Evolutionary conservation across 2,888 invertebrate genomes (phyloP).

Genomic region (Lomographa bimaculata): DNA sequence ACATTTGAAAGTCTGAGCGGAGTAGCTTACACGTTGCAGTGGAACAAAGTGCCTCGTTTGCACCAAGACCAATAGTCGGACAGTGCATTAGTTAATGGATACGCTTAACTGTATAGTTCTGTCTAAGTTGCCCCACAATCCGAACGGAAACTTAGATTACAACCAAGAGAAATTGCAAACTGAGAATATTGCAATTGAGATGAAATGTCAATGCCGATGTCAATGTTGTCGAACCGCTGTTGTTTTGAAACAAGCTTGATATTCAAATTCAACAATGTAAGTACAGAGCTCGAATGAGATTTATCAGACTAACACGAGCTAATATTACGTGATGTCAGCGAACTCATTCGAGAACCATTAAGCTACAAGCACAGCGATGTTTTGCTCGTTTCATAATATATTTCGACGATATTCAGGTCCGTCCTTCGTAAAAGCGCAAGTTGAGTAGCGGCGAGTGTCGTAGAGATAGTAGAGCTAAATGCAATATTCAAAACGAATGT

Average conservation of each 20-base stretch:
- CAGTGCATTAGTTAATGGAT: conserved; percentile 81
- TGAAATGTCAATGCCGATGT: conserved; percentile 59
- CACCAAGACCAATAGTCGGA: conserved; percentile 78
- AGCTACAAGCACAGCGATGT: conserved; percentile 12
- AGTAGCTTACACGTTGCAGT: conserved; percentile 65
- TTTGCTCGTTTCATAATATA: conserved; percentile 21
- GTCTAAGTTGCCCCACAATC: conserved; percentile 73
- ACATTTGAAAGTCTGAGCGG: conserved; percentile 35
- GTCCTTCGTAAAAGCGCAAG: conserved; percentile 32
- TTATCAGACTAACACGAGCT: too few relatives aligned
- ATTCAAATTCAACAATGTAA: background rate
- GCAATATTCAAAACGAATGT: conserved; percentile 74
- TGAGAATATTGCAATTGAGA: conserved; percentile 52
- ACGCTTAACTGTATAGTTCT: conserved; percentile 66
- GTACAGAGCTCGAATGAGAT: background rate
- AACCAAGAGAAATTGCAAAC: conserved; percentile 66
- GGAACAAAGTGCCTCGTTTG: conserved; percentile 75
- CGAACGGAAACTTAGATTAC: conserved; percentile 72
- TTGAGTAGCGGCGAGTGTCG: conserved; percentile 32
- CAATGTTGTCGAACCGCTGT: conserved; percentile 35
- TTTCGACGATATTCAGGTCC: conserved; percentile 28
- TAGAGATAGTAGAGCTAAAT: conserved; percentile 59
- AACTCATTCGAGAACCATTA: conserved; percentile 14
- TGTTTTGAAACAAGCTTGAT: conserved; percentile 11
- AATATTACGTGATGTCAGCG: conserved; percentile 6